Conservation (phyloP, 2,113 vertebrate species). For the Ardeotis arabs region DNA sequence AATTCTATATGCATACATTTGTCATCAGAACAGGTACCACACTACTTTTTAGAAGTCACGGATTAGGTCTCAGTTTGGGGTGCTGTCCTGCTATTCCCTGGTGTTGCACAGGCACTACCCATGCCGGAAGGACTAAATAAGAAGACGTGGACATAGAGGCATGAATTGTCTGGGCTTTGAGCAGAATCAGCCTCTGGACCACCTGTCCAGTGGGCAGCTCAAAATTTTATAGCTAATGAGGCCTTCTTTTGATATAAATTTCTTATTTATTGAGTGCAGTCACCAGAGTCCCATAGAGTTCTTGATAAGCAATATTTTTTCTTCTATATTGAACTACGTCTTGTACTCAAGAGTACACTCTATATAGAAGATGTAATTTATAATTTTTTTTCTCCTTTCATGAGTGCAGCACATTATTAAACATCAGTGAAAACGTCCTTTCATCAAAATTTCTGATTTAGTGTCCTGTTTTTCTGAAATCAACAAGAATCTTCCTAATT, state of each 20-base stretch:
- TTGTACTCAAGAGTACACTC: neutral
- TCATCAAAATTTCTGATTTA: neutral
- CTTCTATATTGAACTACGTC: neutral
- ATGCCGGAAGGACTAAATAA: neutral
- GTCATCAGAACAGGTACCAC: neutral
- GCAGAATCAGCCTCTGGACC: neutral
- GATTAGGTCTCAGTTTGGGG: accelerated
- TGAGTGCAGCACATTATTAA: neutral
- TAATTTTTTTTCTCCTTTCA: neutral
- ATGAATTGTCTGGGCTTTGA: neutral
- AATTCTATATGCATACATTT: neutral
- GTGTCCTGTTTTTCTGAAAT: neutral
- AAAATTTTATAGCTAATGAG: neutral
- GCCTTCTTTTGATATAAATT: neutral
- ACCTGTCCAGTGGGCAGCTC: neutral
- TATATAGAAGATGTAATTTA: neutral
- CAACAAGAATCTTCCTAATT: neutral
- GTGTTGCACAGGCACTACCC: accelerated
- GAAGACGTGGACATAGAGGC: neutral
- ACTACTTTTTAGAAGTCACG: neutral
- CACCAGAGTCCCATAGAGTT: neutral
- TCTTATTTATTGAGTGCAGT: neutral
- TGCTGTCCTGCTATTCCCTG: neutral
- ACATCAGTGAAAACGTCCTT: neutral
- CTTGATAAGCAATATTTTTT: neutral